Base-by-base conservation (phyloP, 2,888 invertebrate species). In the Notodonta ziczac region DNA sequence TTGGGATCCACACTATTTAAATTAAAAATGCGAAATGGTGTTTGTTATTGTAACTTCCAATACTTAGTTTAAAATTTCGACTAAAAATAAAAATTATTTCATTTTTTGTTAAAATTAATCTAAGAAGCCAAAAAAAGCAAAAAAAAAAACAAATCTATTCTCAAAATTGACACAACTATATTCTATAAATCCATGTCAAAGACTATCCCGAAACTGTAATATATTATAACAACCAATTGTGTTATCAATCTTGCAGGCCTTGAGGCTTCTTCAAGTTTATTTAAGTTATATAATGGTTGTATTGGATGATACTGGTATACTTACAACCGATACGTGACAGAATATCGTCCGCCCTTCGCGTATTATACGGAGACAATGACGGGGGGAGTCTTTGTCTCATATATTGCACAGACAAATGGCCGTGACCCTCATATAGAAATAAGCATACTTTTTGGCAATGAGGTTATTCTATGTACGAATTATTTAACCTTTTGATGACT, bases 221-320 rank as follows among this genome's bases (percentile, higher is more conserved):
- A 78, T 78, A 81, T 77, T 80, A 78, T 77, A 73, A 72, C 73
- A 75, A 70, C 67, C 74, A 77, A 77, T 77, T 75, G 72, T 62
- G 64, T 76, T 79, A 82, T 81, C 80, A 78, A 82, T 83, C 81
- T 80, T 76, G 63, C 58, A 69, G 71, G 57, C 58, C 63, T 61
- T 64, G 65, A 62, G 62, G 51, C 59, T 63, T 66, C 69, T 67
- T 65, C 73, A 72, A 78, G 75, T 76, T 78, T 74, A 75, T 72
- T 74, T 66, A 72, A 75, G 70, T 77, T 76, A 58, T 55, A 52
- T 52, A n/a, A 46, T 46, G 46, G 70, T 76, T 76, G 57, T 65
- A 56, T 66, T 57, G 70, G 61, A 66, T 69, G 63, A 70, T 62
- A 66, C 54, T 56, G n/a, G 56, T 57, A 51, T 57, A 58, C 61